Conservation (phyloP, 2,113 vertebrate genomes). For the Oxyura jamaicensis region DNA sequence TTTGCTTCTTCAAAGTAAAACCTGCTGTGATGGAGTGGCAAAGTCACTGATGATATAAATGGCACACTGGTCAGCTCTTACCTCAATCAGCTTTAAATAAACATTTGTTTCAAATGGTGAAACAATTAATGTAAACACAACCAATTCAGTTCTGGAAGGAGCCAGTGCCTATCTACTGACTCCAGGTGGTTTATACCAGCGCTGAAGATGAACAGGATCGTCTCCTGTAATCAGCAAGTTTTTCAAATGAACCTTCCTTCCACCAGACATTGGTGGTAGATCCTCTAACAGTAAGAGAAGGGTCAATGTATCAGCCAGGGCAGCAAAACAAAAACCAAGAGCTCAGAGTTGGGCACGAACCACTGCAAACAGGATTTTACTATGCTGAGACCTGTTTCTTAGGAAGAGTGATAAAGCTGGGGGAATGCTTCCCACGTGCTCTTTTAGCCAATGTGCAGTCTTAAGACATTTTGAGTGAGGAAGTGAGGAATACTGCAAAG, state of each 20-base stretch:
- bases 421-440: neutral
- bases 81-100: constrained; percentile 65
- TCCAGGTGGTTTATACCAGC: neutral
- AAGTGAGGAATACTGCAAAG: neutral
- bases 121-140: constrained; percentile 55
- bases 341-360: neutral
- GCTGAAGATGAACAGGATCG: neutral
- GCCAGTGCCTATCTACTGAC: neutral
- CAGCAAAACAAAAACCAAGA: neutral
- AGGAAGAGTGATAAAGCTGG: neutral
- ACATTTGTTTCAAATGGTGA: constrained; percentile 56
- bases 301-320: neutral
- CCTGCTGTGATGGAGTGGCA: constrained; percentile 47
- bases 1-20: constrained; percentile 60
- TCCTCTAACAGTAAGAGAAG: neutral
- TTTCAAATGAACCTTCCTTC: neutral
- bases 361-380: neutral
- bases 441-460: neutral
- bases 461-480: neutral
- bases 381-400: neutral
- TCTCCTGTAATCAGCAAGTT: neutral
- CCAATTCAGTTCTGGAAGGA: neutral
- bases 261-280: neutral
- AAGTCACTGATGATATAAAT: constrained; percentile 51
- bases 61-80: constrained; percentile 52